Evolutionary conservation across 92 coral and sea anemone genomes (phyloP).

Genomic region (Zoanthus sociatus): DNA sequence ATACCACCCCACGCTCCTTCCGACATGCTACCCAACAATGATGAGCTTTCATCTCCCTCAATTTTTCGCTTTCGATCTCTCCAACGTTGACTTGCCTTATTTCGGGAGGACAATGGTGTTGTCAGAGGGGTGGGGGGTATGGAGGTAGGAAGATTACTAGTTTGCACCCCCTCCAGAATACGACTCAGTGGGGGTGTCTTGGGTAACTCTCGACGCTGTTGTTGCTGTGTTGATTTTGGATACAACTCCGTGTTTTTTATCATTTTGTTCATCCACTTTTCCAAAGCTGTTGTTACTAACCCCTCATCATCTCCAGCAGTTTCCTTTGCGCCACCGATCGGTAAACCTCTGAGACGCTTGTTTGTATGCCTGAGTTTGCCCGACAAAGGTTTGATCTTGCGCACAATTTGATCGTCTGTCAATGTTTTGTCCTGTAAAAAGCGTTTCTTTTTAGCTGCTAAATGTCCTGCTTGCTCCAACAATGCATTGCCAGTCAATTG

Average conservation of each 20-base stretch:
- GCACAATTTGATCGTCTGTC: no score
- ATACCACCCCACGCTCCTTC: not conserved
- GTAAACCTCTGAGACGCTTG: no score
- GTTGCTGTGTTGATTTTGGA: not conserved
- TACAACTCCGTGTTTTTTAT: not conserved
- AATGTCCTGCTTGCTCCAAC: no score
- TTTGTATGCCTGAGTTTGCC: no score
- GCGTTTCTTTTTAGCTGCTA: no score
- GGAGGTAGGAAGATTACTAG: not conserved
- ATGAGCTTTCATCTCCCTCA: not conserved
- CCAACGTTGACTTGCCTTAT: not conserved
- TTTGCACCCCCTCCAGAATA: not conserved
- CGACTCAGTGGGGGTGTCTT: not conserved
- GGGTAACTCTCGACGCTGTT: not conserved
- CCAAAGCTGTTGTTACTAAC: not conserved
- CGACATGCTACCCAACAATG: not conserved
- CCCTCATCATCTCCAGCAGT: not conserved
- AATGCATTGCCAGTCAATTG: no score
- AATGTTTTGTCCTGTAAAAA: no score
- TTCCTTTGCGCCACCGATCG: no score
- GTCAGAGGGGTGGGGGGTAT: not conserved
- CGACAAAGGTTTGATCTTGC: no score
- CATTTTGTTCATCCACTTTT: constrained; percentile 7
- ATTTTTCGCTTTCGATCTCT: not conserved
- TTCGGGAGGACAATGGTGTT: not conserved